phyloP scores from a whole-genome alignment of 2,113 vertebrate species.

The Sterna hirundo region DNA sequence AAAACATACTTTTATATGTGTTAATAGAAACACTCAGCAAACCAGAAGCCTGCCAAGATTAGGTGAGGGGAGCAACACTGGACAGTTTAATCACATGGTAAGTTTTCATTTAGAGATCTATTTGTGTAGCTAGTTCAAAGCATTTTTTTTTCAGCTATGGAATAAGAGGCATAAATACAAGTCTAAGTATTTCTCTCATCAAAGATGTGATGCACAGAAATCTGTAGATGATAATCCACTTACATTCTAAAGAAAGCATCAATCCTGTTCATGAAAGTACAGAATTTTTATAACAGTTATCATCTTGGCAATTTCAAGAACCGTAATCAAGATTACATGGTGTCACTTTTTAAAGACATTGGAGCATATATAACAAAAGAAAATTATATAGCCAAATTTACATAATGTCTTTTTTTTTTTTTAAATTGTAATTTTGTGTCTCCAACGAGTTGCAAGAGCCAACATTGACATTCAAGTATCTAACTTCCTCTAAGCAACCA shows the following conservation, averaged over 20 bases:
- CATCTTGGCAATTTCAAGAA: not conserved
- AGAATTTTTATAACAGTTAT: not conserved
- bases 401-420: not conserved
- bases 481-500: not conserved
- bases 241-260: not conserved
- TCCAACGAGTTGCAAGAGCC: not conserved
- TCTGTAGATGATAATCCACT: not conserved
- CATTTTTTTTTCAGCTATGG: not conserved
- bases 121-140: not conserved
- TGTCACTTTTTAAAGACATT: not conserved
- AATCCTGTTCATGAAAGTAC: not conserved
- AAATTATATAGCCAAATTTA: not conserved
- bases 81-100: not conserved
- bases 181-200: not conserved
- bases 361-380: not conserved
- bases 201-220: not conserved
- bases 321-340: not conserved
- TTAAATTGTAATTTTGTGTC: not conserved
- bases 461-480: not conserved
- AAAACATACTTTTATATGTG: not conserved
- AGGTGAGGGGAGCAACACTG: not conserved
- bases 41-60: not conserved
- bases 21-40: not conserved
- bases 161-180: not conserved
- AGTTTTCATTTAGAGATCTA: not conserved